phyloP scores from a whole-genome alignment of 2,797 vertebrate genomes.

The Sebastes paucispinis region DNA sequence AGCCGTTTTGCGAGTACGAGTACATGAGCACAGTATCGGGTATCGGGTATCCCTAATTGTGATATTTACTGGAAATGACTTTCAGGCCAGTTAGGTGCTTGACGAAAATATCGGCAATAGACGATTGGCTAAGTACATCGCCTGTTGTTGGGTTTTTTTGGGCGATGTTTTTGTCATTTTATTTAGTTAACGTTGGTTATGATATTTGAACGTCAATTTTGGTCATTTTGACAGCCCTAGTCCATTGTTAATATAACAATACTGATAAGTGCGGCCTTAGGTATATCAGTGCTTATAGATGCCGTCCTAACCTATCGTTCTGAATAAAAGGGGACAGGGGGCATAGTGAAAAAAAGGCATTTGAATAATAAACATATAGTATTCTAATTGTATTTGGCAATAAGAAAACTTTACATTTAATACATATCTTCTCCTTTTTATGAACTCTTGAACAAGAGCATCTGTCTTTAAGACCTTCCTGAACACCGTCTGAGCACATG shows the following conservation, averaged over 20 bases:
- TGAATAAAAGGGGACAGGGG: neutral
- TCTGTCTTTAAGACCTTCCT: slow-evolving; percentile 7
- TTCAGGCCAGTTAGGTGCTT: no score
- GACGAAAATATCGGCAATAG: no score
- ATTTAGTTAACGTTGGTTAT: no score
- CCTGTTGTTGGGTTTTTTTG: no score
- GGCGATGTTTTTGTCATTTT: no score
- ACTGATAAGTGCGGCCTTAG: neutral
- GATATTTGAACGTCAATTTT: no score
- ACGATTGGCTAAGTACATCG: no score
- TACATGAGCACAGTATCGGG: no score
- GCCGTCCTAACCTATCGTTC: neutral
- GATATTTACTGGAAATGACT: no score
- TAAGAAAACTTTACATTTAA: neutral
- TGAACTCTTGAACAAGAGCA: slow-evolving; percentile 1
- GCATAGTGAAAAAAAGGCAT: neutral
- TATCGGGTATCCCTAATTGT: no score
- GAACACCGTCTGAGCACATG: neutral
- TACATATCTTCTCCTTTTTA: neutral
- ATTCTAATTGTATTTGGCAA: neutral
- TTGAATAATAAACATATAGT: neutral
- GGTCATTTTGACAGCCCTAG: no score
- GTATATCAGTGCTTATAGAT: neutral
- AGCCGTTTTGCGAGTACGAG: no score
- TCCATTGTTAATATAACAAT: neutral